Evolutionary conservation across 2,113 vertebrate genomes (phyloP).

Genomic region (Paedocypris sp.): DNA sequence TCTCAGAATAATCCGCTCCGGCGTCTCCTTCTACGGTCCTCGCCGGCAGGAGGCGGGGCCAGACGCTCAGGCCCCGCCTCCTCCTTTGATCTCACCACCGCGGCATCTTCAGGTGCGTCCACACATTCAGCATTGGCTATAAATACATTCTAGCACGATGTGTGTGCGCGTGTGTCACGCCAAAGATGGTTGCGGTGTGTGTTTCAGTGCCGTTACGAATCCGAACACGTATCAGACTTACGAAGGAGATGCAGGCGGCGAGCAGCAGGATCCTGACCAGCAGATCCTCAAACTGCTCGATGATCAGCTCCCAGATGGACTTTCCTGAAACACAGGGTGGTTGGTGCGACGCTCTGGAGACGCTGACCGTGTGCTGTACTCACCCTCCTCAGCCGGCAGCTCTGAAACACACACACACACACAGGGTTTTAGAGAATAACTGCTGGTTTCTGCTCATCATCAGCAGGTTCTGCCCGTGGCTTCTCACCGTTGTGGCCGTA

Average conservation of each 20-base stretch:
- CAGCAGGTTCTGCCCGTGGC: too few species aligned
- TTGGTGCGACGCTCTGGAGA: not conserved
- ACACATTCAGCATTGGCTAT: too few species aligned
- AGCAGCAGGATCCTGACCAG: conserved; percentile 81
- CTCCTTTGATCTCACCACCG: too few species aligned
- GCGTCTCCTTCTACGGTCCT: conserved; percentile 39
- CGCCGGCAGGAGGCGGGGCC: too few species aligned
- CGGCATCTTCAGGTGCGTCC: too few species aligned
- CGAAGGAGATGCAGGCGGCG: conserved; percentile 83
- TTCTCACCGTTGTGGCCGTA: conserved; percentile 80
- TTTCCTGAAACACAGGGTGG: conserved; percentile 58
- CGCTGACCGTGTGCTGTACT: conserved; percentile 27
- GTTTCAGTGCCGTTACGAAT: not conserved
- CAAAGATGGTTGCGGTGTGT: conserved; percentile 16
- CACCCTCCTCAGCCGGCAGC: conserved; percentile 67
- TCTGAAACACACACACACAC: conserved; percentile 43
- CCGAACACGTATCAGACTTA: conserved; percentile 46
- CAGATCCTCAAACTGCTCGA: conserved; percentile 85
- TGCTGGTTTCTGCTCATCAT: too few species aligned
- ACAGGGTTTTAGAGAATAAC: too few species aligned
- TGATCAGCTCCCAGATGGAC: conserved; percentile 76
- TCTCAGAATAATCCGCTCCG: conserved; percentile 65
- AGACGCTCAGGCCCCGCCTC: conserved; percentile 55
- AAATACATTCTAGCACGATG: too few species aligned
- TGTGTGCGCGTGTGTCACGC: not conserved